A percentile compares a stretch with the other conserved stretches of the same genome.
Conservation (phyloP, 2,797 vertebrate genomes). For the Phaenicophaeus curvirostris region DNA sequence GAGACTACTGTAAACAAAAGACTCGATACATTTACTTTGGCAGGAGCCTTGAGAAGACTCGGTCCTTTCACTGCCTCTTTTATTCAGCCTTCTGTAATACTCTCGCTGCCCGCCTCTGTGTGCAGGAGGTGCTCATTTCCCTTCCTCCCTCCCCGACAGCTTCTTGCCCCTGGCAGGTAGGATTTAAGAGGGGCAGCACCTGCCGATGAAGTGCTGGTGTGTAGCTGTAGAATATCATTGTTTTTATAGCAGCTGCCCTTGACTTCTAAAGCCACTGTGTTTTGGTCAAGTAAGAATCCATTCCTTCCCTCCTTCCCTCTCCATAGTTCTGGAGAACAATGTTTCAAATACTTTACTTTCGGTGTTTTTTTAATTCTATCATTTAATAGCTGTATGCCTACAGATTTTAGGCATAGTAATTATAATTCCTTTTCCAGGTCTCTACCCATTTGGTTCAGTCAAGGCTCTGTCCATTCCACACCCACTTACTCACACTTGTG, state of each 20-base stretch:
- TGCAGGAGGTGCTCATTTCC: background rate
- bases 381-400: background rate
- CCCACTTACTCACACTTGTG: background rate
- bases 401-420: background rate
- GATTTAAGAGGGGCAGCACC: conserved; percentile 9
- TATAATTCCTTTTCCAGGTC: background rate
- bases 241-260: background rate
- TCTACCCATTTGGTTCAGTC: background rate
- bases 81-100: background rate
- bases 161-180: background rate
- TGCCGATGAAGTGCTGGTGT: background rate
- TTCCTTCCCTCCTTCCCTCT: background rate
- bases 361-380: background rate
- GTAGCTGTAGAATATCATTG: background rate
- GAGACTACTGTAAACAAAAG: conserved; percentile 66
- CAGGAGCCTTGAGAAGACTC: conserved; percentile 32
- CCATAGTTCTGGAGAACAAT: background rate
- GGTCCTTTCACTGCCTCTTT: conserved; percentile 33
- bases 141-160: background rate
- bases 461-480: background rate
- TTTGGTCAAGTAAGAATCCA: background rate
- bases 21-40: conserved; percentile 57
- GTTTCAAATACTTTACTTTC: background rate
- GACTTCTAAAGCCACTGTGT: background rate
- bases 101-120: background rate